Evolutionary conservation across 37 sponge, comb jelly and placozoan species (phyloP).

Genomic region (Mnemiopsis leidyi): DNA sequence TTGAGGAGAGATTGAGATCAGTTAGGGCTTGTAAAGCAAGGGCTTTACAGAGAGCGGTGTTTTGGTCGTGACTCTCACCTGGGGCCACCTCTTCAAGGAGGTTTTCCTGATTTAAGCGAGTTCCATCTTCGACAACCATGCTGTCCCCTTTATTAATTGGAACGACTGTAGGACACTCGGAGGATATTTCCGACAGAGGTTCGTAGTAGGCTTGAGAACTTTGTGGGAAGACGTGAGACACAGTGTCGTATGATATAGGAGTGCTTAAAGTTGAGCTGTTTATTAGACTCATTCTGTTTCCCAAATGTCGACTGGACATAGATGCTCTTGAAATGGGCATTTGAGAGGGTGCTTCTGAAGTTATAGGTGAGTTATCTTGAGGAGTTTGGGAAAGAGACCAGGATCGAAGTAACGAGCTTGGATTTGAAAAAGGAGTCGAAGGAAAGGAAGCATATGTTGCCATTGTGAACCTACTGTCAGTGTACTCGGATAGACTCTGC

Average conservation of each 20-base stretch:
- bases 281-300: not conserved
- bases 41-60: not conserved
- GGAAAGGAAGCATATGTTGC: not conserved
- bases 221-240: not conserved
- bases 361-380: not conserved
- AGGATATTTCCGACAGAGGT: not conserved
- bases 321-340: not conserved
- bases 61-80: not conserved
- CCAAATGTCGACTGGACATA: not conserved
- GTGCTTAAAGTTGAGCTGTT: not conserved
- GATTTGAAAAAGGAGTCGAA: not conserved
- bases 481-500: not conserved
- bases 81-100: not conserved
- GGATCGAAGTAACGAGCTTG: not conserved
- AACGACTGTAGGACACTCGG: not conserved
- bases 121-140: not conserved
- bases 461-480: not conserved
- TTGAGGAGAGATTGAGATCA: not conserved
- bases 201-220: not conserved
- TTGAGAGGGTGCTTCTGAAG: not conserved
- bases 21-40: not conserved
- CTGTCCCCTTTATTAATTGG: not conserved
- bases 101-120: not conserved
- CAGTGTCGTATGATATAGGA: not conserved
- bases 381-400: not conserved